These are phyloP conservation scores for Apogon talboti DNA, from an alignment of 2,797 vertebrate genomes.

Conservation along the genomic window DNA sequence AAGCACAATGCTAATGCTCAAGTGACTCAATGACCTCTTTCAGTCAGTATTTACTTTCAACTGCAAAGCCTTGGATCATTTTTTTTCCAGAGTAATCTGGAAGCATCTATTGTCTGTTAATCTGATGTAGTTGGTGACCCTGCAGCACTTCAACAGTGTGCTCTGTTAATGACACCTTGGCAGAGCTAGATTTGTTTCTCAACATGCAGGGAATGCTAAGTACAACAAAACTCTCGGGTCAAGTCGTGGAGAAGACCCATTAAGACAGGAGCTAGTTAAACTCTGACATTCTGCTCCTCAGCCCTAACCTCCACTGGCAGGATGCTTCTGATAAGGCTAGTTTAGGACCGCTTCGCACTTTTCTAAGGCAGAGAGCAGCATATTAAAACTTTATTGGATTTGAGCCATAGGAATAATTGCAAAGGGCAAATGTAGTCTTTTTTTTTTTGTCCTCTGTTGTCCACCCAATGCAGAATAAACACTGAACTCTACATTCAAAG, in stretches of 20 bases:
- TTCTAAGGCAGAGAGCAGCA: slow-evolving; percentile 30
- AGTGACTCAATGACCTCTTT: slow-evolving; percentile 27
- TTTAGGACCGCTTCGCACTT: slow-evolving; percentile 26
- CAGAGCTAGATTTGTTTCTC: slow-evolving; percentile 38
- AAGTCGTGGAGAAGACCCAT: slow-evolving; percentile 48
- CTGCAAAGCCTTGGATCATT: slow-evolving; percentile 8
- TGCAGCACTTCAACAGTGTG: slow-evolving; percentile 21
- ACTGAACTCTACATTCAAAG: slow-evolving; percentile 7
- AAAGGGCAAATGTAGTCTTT: slow-evolving; percentile 26
- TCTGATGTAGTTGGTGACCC: slow-evolving; percentile 41
- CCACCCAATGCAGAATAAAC: slow-evolving; percentile 22
- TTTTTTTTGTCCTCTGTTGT: slow-evolving; percentile 30
- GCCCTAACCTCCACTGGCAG: slow-evolving; percentile 52
- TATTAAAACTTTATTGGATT: slow-evolving; percentile 5
- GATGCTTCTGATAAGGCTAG: slow-evolving; percentile 42
- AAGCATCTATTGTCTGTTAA: slow-evolving; percentile 36
- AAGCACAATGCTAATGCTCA: slow-evolving; percentile 23
- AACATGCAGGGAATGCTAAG: slow-evolving; percentile 66
- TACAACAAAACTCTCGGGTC: slow-evolving; percentile 44
- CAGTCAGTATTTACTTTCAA: slow-evolving; percentile 33
- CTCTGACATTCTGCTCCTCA: slow-evolving; percentile 45
- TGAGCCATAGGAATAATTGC: slow-evolving; percentile 11
- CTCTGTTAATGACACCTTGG: slow-evolving; percentile 36
- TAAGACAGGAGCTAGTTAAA: slow-evolving; percentile 69
- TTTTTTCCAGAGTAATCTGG: slow-evolving; percentile 47